Evolutionary conservation across 2,797 vertebrate species (phyloP), one percentile per base, ranked within the genome.

Genomic region (Darevskia mixta): DNA sequence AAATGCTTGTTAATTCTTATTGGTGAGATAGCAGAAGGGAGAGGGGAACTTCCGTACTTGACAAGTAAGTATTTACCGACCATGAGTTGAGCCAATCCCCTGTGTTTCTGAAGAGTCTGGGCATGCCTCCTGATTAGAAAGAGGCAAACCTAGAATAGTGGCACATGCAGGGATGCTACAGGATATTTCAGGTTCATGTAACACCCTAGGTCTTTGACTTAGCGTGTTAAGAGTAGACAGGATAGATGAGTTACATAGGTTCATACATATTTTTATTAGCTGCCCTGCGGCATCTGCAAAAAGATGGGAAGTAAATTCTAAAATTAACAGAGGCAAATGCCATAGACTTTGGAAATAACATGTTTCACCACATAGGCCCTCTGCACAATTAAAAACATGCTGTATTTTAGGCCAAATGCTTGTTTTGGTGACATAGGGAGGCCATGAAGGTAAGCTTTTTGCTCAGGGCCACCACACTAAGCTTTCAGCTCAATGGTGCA

Each of bases 391-490:
- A n/a, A 80, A 87, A 83, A 77, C n/a, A 77, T 27, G 43, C 69
- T 49, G 32, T 79, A 27, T 79, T 41, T 82, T 86, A 55, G 80
- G 32, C 10, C 77, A 83, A 27, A 49, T 55, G 38, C 64, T 78
- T 11, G 5, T 35, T 3, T 79, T 29, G 49, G 5, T 35, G 66
- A 86, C 38, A 43, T 72, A 67, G 32, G 5, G 64, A 89, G 84
- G 20, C 1, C 71, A 61, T 4, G 1, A 29, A 15, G 55, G 69
- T 78, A 76, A 86, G 61, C 86, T 76, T 89, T 93, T 91, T 88
- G 23, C 67, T 92, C 29, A 83, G 27, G 25, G 49, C 67, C 69
- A 86, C 78, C 23, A n/a, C 8, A 78, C 76, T 49, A 67, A 86
- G 67, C 77, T 75, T 80, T 76, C 49, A 58, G n/a, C 43, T 89